phyloP scores from a whole-genome alignment of 2,797 vertebrate genomes.

The Miichthys miiuy region DNA sequence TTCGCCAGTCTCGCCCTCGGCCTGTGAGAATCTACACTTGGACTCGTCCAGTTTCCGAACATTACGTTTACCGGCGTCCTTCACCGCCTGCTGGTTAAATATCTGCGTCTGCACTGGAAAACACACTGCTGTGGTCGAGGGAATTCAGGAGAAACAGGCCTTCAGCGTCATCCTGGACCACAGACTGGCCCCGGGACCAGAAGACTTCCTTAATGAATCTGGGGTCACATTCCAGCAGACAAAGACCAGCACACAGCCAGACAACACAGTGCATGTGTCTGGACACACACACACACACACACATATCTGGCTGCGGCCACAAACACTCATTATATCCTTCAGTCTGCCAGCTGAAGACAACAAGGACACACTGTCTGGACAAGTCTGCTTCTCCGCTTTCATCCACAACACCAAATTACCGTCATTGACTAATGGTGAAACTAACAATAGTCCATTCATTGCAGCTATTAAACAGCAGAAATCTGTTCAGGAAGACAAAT shows the following conservation, averaged over 20 bases:
- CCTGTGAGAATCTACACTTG: constrained; percentile 35
- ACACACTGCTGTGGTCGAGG: constrained; percentile 34
- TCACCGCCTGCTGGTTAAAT: constrained; percentile 33
- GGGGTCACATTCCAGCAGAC: constrained; percentile 75
- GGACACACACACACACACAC: constrained; percentile 25
- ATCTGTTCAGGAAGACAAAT: background rate
- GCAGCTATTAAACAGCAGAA: background rate
- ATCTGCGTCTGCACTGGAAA: constrained; percentile 36
- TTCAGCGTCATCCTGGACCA: constrained; percentile 53
- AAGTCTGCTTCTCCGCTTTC: constrained; percentile 54
- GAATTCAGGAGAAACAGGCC: constrained; percentile 54
- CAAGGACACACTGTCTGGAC: constrained; percentile 60
- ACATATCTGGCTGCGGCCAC: constrained; percentile 49
- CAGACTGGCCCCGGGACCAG: constrained; percentile 28
- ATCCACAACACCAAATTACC: constrained; percentile 38
- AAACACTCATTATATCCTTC: constrained; percentile 69
- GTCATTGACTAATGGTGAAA: constrained; percentile 30
- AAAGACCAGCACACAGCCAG: constrained; percentile 68
- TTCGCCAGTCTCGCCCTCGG: background rate
- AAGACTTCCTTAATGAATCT: constrained; percentile 67
- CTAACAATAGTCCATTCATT: constrained; percentile 56
- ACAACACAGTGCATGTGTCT: constrained; percentile 31
- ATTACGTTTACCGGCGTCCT: constrained; percentile 27
- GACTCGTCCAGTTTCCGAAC: constrained; percentile 16
- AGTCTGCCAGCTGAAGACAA: constrained; percentile 60